phyloP scores from a whole-genome alignment of 2,888 invertebrate genomes.

The Rhimphoctona megacephalus region DNA sequence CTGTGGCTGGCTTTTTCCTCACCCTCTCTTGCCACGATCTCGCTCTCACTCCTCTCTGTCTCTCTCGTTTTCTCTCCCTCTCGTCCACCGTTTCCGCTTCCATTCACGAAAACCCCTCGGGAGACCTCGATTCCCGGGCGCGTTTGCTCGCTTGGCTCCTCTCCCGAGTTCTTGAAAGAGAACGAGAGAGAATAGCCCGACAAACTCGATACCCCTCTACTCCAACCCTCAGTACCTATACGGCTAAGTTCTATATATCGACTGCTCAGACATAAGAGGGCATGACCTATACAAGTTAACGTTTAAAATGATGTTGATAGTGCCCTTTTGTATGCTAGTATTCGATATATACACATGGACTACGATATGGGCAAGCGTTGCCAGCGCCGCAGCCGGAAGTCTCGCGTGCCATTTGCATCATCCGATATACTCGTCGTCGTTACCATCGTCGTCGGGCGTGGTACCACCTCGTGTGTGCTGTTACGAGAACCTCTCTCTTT shows the following conservation, averaged over 20 bases:
- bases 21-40: slow-evolving; percentile 28
- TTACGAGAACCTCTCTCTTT: slow-evolving; percentile 54
- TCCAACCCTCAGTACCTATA: slow-evolving; percentile 31
- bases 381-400: slow-evolving; percentile 79
- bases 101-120: slow-evolving; percentile 64
- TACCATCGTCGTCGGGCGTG: slow-evolving; percentile 59
- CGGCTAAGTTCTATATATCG: background rate
- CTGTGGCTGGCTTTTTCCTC: slow-evolving; percentile 63
- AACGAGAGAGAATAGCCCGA: slow-evolving; percentile 61
- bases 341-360: slow-evolving; percentile 27
- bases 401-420: slow-evolving; percentile 83
- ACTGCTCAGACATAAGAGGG: slow-evolving; percentile 15
- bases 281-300: background rate
- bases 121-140: slow-evolving; percentile 69
- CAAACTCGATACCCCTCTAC: slow-evolving; percentile 68
- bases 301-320: background rate
- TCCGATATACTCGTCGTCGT: slow-evolving; percentile 73
- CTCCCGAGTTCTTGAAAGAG: slow-evolving; percentile 60
- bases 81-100: slow-evolving; percentile 64
- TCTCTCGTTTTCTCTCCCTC: slow-evolving; percentile 9
- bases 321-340: background rate
- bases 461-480: slow-evolving; percentile 66
- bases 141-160: slow-evolving; percentile 65
- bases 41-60: background rate
- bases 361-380: slow-evolving; percentile 35